Conservation (phyloP, 2,888 invertebrate genomes). For the Drosophila infuscata region DNA sequence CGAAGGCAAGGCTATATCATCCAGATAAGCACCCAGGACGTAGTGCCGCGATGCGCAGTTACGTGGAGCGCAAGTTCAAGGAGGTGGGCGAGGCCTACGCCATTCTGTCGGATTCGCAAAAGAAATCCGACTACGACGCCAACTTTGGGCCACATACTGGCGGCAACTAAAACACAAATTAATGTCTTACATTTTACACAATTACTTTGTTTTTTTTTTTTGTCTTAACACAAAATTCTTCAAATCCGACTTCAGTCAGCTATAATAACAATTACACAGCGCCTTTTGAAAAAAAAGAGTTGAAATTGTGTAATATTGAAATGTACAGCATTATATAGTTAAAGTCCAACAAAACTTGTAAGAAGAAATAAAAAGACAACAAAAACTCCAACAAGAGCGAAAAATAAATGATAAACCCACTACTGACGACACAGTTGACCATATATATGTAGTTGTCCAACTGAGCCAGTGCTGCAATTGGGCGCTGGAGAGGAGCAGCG, state of each 20-base stretch:
- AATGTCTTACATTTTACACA: slow-evolving; percentile 51
- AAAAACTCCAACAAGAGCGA: too few relatives aligned
- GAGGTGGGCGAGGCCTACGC: slow-evolving; percentile 98
- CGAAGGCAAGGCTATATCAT: slow-evolving; percentile 93
- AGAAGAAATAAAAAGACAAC: too few relatives aligned
- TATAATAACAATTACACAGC: not conserved
- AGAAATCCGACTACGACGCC: slow-evolving; percentile 93
- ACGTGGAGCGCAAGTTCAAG: slow-evolving; percentile 97
- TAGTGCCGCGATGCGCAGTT: slow-evolving; percentile 92
- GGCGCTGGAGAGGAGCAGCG: too few relatives aligned
- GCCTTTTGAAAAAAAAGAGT: slow-evolving; percentile 53
- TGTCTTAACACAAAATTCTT: too few relatives aligned
- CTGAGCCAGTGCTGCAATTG: too few relatives aligned
- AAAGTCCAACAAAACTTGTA: not conserved
- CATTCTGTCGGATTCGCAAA: slow-evolving; percentile 95
- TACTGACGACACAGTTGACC: not conserved
- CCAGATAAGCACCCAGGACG: slow-evolving; percentile 97
- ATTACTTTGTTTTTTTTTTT: slow-evolving; percentile 12
- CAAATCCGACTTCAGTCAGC: slow-evolving; percentile 16
- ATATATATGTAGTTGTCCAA: not conserved
- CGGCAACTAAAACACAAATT: slow-evolving; percentile 44
- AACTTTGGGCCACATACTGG: not conserved
- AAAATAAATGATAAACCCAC: not conserved
- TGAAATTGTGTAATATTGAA: slow-evolving; percentile 21
- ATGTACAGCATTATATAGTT: slow-evolving; percentile 20